phyloP scores from a whole-genome alignment of 2,797 vertebrate genomes.

The Coregonus sp. region DNA sequence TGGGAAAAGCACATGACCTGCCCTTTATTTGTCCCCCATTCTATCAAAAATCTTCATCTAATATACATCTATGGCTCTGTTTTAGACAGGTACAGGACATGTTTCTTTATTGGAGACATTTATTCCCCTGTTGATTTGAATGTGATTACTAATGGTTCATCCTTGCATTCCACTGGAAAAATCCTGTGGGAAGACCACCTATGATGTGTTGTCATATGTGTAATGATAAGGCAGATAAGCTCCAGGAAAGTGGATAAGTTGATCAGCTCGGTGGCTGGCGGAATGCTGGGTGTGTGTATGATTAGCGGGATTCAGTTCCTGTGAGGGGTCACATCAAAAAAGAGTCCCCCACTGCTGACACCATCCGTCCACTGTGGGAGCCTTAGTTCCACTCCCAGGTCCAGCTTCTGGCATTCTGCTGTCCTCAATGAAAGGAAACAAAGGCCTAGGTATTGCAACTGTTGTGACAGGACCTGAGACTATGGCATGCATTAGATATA shows the following conservation, averaged over 20 bases:
- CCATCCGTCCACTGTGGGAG: slow-evolving; percentile 41
- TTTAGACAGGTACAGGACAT: too few species aligned
- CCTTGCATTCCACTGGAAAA: too few species aligned
- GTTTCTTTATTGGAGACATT: too few species aligned
- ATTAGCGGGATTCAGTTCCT: slow-evolving; percentile 54
- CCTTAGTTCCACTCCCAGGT: neutral
- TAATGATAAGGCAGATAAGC: too few species aligned
- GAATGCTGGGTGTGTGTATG: slow-evolving; percentile 15
- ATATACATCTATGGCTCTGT: neutral
- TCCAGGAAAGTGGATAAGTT: too few species aligned
- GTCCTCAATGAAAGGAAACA: slow-evolving; percentile 41
- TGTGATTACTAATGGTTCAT: too few species aligned
- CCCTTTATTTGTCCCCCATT: slow-evolving; percentile 1
- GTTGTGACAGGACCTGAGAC: slow-evolving; percentile 19
- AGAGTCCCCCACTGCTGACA: slow-evolving; percentile 41
- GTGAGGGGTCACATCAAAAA: slow-evolving; percentile 56
- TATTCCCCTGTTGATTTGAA: too few species aligned
- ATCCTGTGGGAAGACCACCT: too few species aligned
- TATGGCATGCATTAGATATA: slow-evolving; percentile 7
- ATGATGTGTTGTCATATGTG: too few species aligned
- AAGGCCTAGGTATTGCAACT: slow-evolving; percentile 20
- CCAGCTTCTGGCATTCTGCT: slow-evolving; percentile 22
- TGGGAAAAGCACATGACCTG: slow-evolving; percentile 7
- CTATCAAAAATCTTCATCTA: neutral
- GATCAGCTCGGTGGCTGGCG: too few species aligned